Evolutionary conservation across 2,797 vertebrate species (phyloP).

Genomic region (Lepilemur septentrionalis): DNA sequence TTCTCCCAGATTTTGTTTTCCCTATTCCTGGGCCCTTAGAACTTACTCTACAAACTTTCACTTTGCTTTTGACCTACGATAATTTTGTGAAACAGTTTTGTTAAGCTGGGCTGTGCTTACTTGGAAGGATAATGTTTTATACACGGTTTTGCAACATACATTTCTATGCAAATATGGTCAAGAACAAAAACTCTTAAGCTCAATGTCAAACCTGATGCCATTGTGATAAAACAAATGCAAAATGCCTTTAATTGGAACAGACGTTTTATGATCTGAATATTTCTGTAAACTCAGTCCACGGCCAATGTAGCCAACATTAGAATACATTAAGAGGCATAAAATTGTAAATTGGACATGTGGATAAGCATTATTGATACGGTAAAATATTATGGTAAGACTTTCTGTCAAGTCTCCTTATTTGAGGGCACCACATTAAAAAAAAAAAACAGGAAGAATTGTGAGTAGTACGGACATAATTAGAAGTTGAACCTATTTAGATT

Average conservation of each 20-base stretch:
- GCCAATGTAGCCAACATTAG: slow-evolving; percentile 72
- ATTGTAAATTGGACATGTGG: slow-evolving; percentile 59
- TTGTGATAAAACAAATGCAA: slow-evolving; percentile 77
- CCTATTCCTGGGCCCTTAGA: background rate
- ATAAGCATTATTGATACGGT: slow-evolving; percentile 74
- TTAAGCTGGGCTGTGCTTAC: background rate
- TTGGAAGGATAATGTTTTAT: background rate
- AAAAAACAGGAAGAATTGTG: slow-evolving; percentile 31
- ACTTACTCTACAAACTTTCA: background rate
- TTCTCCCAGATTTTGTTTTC: background rate
- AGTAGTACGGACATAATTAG: slow-evolving; percentile 53
- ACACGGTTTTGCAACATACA: background rate
- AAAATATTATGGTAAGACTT: slow-evolving; percentile 79
- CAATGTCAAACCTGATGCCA: slow-evolving; percentile 61
- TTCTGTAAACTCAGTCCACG: slow-evolving; percentile 71
- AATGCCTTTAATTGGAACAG: slow-evolving; percentile 74
- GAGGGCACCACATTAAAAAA: slow-evolving; percentile 44
- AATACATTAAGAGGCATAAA: slow-evolving; percentile 75
- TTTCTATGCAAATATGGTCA: slow-evolving; percentile 64
- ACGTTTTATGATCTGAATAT: slow-evolving; percentile 69
- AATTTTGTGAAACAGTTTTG: background rate
- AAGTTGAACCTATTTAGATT: slow-evolving; percentile 61
- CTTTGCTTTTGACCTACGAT: background rate
- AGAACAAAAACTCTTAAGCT: slow-evolving; percentile 61
- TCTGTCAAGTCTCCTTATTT: slow-evolving; percentile 63